These are phyloP conservation scores for Ladona fulva DNA, from an alignment of 1,140 invertebrate species.

Conservation along the genomic window DNA sequence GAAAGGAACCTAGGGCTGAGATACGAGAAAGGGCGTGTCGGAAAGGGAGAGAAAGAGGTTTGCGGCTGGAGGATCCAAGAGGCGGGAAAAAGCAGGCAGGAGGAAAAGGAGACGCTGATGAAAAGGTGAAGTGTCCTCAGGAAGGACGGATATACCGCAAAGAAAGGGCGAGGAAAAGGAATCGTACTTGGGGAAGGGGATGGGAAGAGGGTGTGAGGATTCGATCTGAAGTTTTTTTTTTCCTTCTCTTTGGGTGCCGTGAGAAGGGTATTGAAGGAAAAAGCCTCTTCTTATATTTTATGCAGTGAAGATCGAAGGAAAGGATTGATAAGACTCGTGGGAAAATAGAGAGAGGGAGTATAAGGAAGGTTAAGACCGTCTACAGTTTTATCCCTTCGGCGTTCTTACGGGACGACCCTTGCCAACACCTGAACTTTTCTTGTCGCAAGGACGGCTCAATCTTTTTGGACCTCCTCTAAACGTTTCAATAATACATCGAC, in stretches of 20 bases:
- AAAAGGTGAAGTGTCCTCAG: too few relatives aligned
- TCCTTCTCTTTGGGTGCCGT: background rate
- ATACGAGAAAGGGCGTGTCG: background rate
- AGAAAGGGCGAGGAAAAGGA: background rate
- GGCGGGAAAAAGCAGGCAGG: too few relatives aligned
- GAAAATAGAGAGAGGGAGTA: background rate
- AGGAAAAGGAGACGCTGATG: too few relatives aligned
- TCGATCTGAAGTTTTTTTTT: background rate
- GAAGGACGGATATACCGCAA: too few relatives aligned
- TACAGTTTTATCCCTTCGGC: too few relatives aligned
- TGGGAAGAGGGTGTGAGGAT: background rate
- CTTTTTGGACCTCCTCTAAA: too few relatives aligned
- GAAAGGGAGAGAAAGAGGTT: background rate
- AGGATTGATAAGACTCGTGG: slow-evolving; percentile 1
- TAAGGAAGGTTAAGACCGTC: too few relatives aligned
- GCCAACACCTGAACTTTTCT: too few relatives aligned
- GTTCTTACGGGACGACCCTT: too few relatives aligned
- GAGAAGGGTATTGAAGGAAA: background rate
- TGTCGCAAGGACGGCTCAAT: too few relatives aligned
- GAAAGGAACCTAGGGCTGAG: background rate
- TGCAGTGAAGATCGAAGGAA: background rate
- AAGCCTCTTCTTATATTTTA: slow-evolving; percentile 8
- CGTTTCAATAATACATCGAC: too few relatives aligned
- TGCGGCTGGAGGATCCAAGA: background rate
- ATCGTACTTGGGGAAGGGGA: background rate